Conservation (phyloP, 2,888 invertebrate genomes). For the Rhimphoctona megacephalus region DNA sequence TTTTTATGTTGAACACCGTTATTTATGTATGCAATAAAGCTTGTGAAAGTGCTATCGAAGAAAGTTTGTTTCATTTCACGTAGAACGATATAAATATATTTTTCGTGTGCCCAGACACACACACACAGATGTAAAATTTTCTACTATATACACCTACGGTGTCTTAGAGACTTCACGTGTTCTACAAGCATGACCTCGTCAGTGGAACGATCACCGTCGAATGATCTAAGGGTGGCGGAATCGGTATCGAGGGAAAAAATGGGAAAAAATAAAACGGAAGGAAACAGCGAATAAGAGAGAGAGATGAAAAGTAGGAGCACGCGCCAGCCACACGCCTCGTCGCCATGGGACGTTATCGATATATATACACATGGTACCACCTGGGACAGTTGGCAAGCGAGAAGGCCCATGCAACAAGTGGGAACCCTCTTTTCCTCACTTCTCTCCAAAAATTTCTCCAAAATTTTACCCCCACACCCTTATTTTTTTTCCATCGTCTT, state of each 20-base stretch:
- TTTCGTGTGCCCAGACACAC: not conserved
- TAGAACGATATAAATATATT: not conserved
- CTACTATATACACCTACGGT: not conserved
- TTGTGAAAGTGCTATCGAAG: not conserved
- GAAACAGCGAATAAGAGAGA: slow-evolving; percentile 61
- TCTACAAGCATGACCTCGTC: slow-evolving; percentile 71
- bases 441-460: slow-evolving; percentile 61
- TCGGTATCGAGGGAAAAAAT: slow-evolving; percentile 64
- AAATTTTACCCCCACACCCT: slow-evolving; percentile 46
- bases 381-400: slow-evolving; percentile 85
- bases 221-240: slow-evolving; percentile 73
- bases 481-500: not conserved
- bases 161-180: slow-evolving; percentile 64
- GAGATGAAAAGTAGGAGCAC: slow-evolving; percentile 79
- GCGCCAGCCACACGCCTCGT: slow-evolving; percentile 84
- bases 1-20: not conserved
- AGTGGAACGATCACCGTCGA: slow-evolving; percentile 76
- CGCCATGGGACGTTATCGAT: slow-evolving; percentile 61
- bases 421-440: slow-evolving; percentile 59
- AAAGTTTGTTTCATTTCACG: slow-evolving; percentile 2
- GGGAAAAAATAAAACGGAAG: slow-evolving; percentile 68
- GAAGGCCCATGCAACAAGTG: slow-evolving; percentile 66
- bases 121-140: not conserved
- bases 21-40: not conserved
- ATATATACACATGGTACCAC: slow-evolving; percentile 73